Evolutionary conservation across 2,113 vertebrate genomes (phyloP).

Genomic region (Oenanthe melanoleuca): DNA sequence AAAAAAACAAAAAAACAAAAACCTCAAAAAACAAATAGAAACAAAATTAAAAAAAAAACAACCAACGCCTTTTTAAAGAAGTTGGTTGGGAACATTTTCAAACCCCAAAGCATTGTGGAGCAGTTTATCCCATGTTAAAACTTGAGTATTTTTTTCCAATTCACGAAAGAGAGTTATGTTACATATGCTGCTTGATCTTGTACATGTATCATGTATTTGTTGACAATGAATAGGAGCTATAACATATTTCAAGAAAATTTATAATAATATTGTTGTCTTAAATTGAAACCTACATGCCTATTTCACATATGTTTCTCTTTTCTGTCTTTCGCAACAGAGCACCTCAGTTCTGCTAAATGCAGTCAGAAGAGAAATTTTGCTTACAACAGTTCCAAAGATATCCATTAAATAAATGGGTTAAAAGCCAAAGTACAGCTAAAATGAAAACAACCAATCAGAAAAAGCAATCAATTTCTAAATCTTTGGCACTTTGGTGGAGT

Average conservation of each 20-base stretch:
- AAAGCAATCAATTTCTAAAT: background rate
- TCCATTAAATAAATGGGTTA: background rate
- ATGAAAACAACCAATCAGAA: background rate
- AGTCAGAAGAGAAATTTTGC: background rate
- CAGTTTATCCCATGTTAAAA: conserved; percentile 19
- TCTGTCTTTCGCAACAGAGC: background rate
- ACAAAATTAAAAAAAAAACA: background rate
- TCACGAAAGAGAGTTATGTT: background rate
- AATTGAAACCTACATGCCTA: background rate
- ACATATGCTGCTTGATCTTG: background rate
- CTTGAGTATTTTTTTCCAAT: background rate
- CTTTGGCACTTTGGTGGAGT: background rate
- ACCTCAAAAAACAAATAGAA: background rate
- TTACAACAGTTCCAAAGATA: background rate
- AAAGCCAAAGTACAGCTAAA: background rate
- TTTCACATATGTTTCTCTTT: background rate
- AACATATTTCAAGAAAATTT: background rate
- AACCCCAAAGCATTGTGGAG: background rate
- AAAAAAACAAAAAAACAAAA: background rate
- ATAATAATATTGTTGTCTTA: background rate
- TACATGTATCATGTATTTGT: background rate
- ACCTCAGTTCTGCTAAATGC: background rate
- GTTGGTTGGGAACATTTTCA: background rate
- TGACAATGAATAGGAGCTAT: background rate
- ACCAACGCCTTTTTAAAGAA: background rate